Evolutionary conservation across 2,888 invertebrate genomes (phyloP).

Genomic region (Limenitis camilla): DNA sequence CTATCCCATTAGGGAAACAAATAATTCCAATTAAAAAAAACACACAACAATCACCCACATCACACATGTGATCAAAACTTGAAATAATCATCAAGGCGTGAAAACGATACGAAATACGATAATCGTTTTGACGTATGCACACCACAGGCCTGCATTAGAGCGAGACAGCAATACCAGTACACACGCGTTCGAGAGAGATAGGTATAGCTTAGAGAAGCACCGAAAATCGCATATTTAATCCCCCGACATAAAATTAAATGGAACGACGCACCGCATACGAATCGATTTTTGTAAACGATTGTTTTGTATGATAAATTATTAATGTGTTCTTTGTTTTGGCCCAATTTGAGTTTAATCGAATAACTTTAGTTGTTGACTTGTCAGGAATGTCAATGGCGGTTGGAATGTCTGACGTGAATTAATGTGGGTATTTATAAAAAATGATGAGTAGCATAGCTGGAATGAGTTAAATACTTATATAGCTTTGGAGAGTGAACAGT

Average conservation of each 20-base stretch:
- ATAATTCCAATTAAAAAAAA: too few species aligned
- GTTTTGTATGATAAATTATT: constrained; percentile 23
- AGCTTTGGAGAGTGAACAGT: not conserved
- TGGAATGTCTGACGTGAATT: not conserved
- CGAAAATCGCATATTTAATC: constrained; percentile 8
- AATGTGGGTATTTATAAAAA: not conserved
- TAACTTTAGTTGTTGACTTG: not conserved
- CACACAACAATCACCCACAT: constrained; percentile 6
- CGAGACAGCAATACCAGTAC: constrained; percentile 22
- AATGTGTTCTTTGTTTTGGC: constrained; percentile 14
- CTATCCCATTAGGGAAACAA: too few species aligned
- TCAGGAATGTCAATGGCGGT: not conserved
- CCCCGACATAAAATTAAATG: constrained; percentile 31
- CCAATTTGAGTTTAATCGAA: constrained; percentile 1
- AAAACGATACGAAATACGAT: constrained; percentile 19
- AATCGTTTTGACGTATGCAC: constrained; percentile 8
- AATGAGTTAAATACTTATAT: not conserved
- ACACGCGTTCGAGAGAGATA: constrained; percentile 25
- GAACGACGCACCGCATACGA: constrained; percentile 26
- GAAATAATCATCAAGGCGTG: constrained; percentile 17
- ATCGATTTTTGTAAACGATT: constrained; percentile 20
- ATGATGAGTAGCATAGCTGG: not conserved
- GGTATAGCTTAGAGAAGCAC: constrained; percentile 7
- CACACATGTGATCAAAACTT: constrained; percentile 5
- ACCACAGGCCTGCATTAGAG: constrained; percentile 9